Percentiles rank a stretch among this genome's conserved stretches.
Evolutionary conservation across 1,140 invertebrate species (phyloP).

Genomic region (Drosophila albomicans): DNA sequence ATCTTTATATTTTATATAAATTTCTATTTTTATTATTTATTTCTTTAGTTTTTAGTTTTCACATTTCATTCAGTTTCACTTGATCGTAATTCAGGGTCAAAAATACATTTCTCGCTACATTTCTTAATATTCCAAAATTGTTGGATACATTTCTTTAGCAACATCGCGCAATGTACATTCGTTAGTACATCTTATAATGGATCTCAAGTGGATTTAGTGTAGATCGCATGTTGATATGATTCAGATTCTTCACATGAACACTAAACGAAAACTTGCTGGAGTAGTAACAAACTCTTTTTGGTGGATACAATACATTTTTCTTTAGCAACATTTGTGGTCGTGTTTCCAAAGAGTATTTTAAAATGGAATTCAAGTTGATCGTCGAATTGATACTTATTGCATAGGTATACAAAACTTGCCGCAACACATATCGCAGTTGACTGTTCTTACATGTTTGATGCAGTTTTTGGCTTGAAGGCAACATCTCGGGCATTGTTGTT

Average conservation of each 20-base stretch:
- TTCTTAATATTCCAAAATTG: no score
- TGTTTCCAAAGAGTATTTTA: neutral
- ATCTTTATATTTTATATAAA: no score
- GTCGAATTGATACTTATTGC: neutral
- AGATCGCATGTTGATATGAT: neutral
- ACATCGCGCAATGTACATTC: no score
- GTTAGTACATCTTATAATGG: no score
- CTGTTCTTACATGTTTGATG: conserved; percentile 16
- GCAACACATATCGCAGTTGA: neutral
- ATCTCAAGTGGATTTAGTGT: neutral
- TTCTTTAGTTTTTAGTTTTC: no score
- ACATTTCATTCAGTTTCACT: no score
- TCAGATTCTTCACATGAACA: neutral
- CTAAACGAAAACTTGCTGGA: no score
- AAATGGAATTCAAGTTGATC: neutral
- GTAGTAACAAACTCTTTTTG: neutral
- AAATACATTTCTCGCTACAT: no score
- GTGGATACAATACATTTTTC: neutral
- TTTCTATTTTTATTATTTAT: no score
- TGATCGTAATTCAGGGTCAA: no score
- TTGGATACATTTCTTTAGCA: no score
- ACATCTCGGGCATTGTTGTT: conserved; percentile 15
- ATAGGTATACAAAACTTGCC: neutral
- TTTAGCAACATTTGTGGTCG: neutral
- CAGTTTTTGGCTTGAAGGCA: neutral